Conservation (phyloP, 53 echinoderm and acorn worm genomes). For the Antedon mediterranea region DNA sequence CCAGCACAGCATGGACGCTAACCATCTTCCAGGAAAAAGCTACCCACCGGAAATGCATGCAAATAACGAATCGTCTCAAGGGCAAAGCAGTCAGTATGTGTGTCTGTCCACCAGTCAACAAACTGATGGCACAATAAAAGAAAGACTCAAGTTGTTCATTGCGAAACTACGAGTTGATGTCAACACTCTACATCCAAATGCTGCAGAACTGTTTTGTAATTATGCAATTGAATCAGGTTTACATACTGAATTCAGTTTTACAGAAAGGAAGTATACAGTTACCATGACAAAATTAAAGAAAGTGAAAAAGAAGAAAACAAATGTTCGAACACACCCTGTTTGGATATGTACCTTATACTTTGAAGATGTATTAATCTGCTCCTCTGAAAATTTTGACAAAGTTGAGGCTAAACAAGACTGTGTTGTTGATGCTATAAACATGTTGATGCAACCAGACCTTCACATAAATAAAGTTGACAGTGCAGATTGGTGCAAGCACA, state of each 20-base stretch:
- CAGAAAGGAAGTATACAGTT: neutral
- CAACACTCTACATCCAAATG: neutral
- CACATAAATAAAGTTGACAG: neutral
- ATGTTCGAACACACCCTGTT: neutral
- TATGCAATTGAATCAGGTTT: neutral
- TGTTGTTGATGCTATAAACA: constrained; percentile 5
- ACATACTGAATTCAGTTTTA: neutral
- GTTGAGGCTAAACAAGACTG: constrained; percentile 11
- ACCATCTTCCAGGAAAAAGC: no score
- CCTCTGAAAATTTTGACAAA: constrained; percentile 13
- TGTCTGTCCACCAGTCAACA: neutral
- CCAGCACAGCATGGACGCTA: no score
- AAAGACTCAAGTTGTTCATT: neutral
- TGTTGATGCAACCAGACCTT: constrained; percentile 3
- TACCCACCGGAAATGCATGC: no score
- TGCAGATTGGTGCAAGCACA: neutral
- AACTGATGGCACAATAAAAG: neutral
- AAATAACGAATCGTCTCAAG: neutral
- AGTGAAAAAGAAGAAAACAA: neutral
- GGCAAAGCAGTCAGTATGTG: neutral
- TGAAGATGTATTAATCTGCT: constrained; percentile 11
- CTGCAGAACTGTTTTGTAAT: neutral
- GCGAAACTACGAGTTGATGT: neutral
- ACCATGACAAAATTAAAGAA: neutral
- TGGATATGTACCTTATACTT: constrained; percentile 28